These are phyloP conservation scores for Mandrillus leucophaeus DNA, from an alignment of 2,113 vertebrate genomes.

Conservation along the genomic window DNA sequence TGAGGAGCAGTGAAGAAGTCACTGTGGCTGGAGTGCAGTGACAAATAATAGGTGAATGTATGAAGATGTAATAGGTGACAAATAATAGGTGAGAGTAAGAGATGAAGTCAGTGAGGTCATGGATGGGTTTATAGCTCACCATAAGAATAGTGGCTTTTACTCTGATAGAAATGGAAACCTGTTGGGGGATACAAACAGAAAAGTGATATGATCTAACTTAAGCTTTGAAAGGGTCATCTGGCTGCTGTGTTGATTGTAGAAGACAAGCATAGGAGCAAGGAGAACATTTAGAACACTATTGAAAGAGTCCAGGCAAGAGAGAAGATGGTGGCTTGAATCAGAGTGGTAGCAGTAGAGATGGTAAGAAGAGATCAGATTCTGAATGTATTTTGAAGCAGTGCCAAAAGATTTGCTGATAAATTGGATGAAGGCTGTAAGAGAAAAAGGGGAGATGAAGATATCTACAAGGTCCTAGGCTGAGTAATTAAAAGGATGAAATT, in stretches of 20 bases:
- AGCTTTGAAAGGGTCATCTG: not conserved
- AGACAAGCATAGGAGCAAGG: not conserved
- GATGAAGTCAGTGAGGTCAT: not conserved
- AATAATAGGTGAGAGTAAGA: not conserved
- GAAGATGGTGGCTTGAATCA: not conserved
- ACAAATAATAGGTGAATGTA: not conserved
- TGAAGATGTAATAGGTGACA: not conserved
- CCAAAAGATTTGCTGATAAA: not conserved
- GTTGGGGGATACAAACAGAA: not conserved
- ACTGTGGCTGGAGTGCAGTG: not conserved
- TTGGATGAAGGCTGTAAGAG: not conserved
- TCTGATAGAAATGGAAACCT: not conserved
- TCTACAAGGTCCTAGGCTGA: not conserved
- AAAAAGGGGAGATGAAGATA: not conserved
- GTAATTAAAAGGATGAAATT: not conserved
- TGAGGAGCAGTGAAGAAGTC: not conserved
- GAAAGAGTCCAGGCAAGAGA: not conserved
- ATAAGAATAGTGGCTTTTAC: not conserved
- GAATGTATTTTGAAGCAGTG: conserved; percentile 33
- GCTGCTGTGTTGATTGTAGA: not conserved
- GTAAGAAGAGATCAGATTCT: not conserved
- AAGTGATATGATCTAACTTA: not conserved
- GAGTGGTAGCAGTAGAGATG: not conserved
- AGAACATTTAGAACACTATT: not conserved
- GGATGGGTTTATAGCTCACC: not conserved